A percentile compares a stretch with the other conserved stretches of the same genome.
Conservation (phyloP, 2,888 invertebrate genomes). For the Tetranychus truncatus region DNA sequence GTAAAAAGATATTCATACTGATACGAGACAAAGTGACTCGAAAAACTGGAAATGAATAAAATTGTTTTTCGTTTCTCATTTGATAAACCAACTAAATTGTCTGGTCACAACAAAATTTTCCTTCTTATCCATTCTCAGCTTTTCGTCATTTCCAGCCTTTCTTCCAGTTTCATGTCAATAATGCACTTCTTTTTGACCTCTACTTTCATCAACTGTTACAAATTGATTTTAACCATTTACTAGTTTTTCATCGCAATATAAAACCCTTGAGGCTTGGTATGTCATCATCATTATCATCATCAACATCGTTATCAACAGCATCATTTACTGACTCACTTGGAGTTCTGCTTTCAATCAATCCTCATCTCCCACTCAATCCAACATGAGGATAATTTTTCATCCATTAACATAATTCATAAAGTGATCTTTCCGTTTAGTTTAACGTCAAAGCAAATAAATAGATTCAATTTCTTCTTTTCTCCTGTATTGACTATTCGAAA, state of each 20-base stretch:
- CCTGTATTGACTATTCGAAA: too few relatives aligned
- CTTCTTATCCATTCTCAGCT: too few relatives aligned
- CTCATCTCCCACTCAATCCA: background rate
- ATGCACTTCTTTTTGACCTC: too few relatives aligned
- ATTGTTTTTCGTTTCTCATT: background rate
- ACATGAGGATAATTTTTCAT: background rate
- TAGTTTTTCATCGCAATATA: background rate
- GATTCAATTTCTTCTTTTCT: background rate
- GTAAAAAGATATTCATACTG: background rate
- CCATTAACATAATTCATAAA: slow-evolving; percentile 1
- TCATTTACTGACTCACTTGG: background rate
- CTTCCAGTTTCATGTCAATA: too few relatives aligned
- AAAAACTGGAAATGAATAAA: slow-evolving; percentile 6
- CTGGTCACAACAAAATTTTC: too few relatives aligned
- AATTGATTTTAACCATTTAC: too few relatives aligned
- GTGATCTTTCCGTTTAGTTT: background rate
- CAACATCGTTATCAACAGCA: background rate
- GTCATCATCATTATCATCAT: background rate
- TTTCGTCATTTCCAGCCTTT: too few relatives aligned
- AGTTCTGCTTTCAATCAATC: background rate
- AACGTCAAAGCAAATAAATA: background rate
- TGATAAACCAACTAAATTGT: too few relatives aligned
- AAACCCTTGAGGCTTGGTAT: background rate
- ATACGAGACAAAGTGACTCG: too few relatives aligned
- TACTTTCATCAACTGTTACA: too few relatives aligned